Evolutionary conservation across 2,888 invertebrate genomes (phyloP).

Genomic region (Epirrhoe tristata): DNA sequence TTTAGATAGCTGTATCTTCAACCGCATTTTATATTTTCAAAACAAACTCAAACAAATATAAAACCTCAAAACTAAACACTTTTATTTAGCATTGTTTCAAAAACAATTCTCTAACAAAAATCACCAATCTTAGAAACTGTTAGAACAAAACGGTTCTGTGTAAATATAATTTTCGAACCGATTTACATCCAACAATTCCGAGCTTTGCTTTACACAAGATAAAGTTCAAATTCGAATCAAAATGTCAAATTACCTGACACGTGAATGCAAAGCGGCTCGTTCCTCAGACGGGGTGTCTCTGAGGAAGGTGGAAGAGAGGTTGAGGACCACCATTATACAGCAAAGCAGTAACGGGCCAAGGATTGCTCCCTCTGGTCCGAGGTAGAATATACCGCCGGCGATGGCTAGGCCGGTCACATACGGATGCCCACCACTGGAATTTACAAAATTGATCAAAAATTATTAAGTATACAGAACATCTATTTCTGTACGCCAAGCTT

Average conservation of each 20-base stretch:
- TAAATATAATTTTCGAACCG: no score
- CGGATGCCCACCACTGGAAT: constrained; percentile 94
- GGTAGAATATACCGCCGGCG: constrained; percentile 98
- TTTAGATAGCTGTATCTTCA: background rate
- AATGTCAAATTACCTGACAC: constrained; percentile 73
- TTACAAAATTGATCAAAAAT: background rate
- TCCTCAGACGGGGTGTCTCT: constrained; percentile 88
- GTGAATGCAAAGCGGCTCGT: constrained; percentile 76
- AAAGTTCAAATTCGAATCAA: background rate
- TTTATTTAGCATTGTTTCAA: background rate
- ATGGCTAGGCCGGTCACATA: constrained; percentile 98
- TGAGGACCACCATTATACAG: constrained; percentile 96
- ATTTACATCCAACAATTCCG: no score
- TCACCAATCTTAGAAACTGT: background rate
- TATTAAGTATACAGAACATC: no score
- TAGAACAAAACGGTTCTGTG: background rate
- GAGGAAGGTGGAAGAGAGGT: constrained; percentile 90
- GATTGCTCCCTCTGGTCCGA: constrained; percentile 98
- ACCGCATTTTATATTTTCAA: background rate
- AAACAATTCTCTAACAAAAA: background rate
- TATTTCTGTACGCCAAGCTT: no score
- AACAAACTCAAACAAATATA: background rate
- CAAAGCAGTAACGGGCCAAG: constrained; percentile 98
- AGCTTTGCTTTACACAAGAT: background rate
- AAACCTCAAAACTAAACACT: background rate